Percentiles rank a stretch among this genome's conserved stretches.
Conservation (phyloP, 2,113 vertebrate species). For the Notothenia rossii region DNA sequence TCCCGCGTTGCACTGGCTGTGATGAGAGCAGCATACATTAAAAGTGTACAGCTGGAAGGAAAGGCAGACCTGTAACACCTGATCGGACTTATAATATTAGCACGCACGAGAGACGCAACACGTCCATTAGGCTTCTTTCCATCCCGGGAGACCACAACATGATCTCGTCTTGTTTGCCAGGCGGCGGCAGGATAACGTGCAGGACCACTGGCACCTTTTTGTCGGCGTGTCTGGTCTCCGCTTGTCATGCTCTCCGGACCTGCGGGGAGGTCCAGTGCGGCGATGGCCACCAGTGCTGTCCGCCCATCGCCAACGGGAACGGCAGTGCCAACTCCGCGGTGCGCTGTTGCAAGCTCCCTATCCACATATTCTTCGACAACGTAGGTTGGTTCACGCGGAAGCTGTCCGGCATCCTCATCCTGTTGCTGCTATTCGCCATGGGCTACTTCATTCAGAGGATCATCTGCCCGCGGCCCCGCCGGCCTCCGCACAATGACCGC, state of each 20-base stretch:
- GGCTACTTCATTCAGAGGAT: conserved; percentile 94
- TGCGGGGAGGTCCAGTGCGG: conserved; percentile 89
- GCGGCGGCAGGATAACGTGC: conserved; percentile 62
- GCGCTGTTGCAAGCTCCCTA: conserved; percentile 87
- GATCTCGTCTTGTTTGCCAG: conserved; percentile 67
- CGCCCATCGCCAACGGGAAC: conserved; percentile 80
- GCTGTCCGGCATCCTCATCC: conserved; percentile 92
- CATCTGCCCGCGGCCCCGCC: conserved; percentile 90
- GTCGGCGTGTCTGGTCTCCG: conserved; percentile 74
- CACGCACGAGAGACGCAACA: conserved; percentile 16
- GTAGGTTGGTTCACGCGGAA: conserved; percentile 92
- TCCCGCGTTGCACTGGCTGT: conserved; percentile 61
- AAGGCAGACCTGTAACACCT: conserved; percentile 55
- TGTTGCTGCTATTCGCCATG: conserved; percentile 92
- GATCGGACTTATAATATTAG: conserved; percentile 19
- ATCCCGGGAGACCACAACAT: conserved; percentile 51
- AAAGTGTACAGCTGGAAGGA: conserved; percentile 49
- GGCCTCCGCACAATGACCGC: conserved; percentile 78
- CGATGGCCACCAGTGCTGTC: conserved; percentile 88
- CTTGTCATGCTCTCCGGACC: conserved; percentile 78
- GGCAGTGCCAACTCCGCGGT: conserved; percentile 73
- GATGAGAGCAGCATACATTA: conserved; percentile 15
- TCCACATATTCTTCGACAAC: conserved; percentile 90
- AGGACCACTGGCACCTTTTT: conserved; percentile 70
- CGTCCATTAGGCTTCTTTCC: neutral